Evolutionary conservation across 2,888 invertebrate genomes (phyloP).

Genomic region (Harpagoxenus sublaevis): DNA sequence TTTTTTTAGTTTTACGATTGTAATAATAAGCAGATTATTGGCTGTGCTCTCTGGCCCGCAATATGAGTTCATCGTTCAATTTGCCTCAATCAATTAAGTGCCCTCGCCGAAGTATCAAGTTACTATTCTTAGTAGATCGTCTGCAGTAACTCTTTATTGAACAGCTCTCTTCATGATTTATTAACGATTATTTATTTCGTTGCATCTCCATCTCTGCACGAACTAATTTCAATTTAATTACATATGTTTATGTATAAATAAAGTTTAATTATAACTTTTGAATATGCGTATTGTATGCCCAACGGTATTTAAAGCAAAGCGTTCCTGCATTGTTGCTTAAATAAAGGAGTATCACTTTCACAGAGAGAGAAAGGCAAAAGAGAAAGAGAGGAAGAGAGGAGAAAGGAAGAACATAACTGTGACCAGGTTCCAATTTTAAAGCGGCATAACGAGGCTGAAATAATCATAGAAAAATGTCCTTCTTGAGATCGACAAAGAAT

Average conservation of each 20-base stretch:
- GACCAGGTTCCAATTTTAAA: too few relatives aligned
- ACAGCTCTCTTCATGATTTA: conserved; percentile 48
- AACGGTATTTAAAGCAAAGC: conserved; percentile 85
- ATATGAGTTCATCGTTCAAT: conserved; percentile 73
- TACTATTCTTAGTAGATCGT: conserved; percentile 71
- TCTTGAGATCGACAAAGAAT: too few relatives aligned
- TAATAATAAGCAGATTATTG: conserved; percentile 7
- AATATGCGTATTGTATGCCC: conserved; percentile 83
- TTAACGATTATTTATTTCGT: conserved; percentile 31
- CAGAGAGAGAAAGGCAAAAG: conserved; percentile 42
- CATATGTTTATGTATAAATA: conserved; percentile 77
- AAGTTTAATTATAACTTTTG: conserved; percentile 86
- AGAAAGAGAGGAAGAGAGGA: not conserved
- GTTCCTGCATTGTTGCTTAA: conserved; percentile 84
- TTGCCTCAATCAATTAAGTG: conserved; percentile 73
- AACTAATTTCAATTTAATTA: conserved; percentile 4
- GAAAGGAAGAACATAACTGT: too few relatives aligned
- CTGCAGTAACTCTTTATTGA: conserved; percentile 64
- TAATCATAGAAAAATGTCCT: too few relatives aligned
- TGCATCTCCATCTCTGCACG: not conserved
- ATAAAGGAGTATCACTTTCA: conserved; percentile 84
- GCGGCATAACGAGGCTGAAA: too few relatives aligned
- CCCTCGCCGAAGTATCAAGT: conserved; percentile 76
- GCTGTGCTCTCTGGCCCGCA: not conserved
- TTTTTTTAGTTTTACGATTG: not conserved